Evolutionary conservation across 2,888 invertebrate species (phyloP).

Genomic region (Thecocarcelia acutangulata): DNA sequence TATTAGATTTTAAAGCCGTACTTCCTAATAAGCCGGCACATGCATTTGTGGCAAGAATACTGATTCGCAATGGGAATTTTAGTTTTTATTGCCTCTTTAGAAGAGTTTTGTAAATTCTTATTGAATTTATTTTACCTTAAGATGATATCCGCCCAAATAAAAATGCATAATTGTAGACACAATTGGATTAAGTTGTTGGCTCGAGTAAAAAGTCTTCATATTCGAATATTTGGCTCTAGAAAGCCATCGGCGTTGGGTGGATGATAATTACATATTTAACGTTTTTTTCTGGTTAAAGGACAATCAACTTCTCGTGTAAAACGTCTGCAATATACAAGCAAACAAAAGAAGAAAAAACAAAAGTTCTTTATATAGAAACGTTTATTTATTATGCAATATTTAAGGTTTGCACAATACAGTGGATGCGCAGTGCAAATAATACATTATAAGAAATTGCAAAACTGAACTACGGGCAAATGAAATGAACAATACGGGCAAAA

Average conservation of each 20-base stretch:
- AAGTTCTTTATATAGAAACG: not conserved
- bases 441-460: no score
- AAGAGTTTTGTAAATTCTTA: not conserved
- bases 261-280: not conserved
- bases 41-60: slow-evolving; percentile 17
- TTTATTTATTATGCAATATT: not conserved
- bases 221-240: slow-evolving; percentile 12
- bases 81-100: not conserved
- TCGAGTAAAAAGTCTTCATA: not conserved
- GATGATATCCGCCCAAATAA: slow-evolving; percentile 1
- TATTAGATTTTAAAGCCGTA: no score
- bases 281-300: slow-evolving; percentile 10
- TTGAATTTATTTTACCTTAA: not conserved
- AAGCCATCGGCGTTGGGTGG: not conserved
- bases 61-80: not conserved
- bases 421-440: not conserved
- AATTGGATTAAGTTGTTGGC: not conserved
- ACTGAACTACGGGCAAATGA: no score
- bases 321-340: slow-evolving; percentile 14
- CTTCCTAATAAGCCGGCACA: no score
- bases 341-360: not conserved
- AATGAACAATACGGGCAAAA: not conserved
- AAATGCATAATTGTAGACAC: not conserved
- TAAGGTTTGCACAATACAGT: slow-evolving; percentile 15
- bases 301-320: slow-evolving; percentile 30